A percentile compares a stretch with the other conserved stretches of the same genome.
phyloP scores from a whole-genome alignment of 2,888 invertebrate species.

The Mythimna albipuncta region DNA sequence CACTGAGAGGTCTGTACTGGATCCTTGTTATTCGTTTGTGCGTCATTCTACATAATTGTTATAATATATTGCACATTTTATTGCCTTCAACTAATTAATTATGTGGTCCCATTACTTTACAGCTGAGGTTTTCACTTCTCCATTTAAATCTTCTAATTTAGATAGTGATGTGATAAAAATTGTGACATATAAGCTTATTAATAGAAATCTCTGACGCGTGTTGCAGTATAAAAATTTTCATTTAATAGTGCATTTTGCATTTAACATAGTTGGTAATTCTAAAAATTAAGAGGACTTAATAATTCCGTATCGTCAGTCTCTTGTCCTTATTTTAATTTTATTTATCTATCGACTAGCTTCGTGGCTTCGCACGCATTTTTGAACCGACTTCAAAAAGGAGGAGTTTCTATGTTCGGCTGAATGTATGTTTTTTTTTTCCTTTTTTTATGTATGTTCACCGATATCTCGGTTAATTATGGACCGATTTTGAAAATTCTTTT shows the following conservation, averaged over 20 bases:
- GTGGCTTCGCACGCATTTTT: too few relatives aligned
- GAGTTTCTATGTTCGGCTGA: too few relatives aligned
- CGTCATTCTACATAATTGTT: slow-evolving; percentile 57
- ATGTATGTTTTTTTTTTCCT: too few relatives aligned
- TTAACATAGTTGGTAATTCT: background rate
- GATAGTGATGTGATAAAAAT: background rate
- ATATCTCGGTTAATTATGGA: too few relatives aligned
- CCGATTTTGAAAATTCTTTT: too few relatives aligned
- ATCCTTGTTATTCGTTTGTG: too few relatives aligned
- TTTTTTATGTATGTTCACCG: too few relatives aligned
- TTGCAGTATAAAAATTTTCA: background rate
- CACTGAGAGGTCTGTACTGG: too few relatives aligned
- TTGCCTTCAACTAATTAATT: too few relatives aligned
- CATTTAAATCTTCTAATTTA: slow-evolving; percentile 4
- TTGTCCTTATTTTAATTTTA: background rate
- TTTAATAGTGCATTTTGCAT: background rate
- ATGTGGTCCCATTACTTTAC: slow-evolving; percentile 33
- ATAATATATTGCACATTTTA: slow-evolving; percentile 58
- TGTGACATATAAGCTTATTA: background rate
- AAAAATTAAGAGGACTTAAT: background rate
- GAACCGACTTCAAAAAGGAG: too few relatives aligned
- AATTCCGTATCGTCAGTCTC: background rate
- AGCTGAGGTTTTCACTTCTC: background rate
- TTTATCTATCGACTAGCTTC: background rate
- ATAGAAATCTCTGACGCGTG: background rate